Conservation (phyloP, 2,113 vertebrate genomes). For the Platichthys flesus region DNA sequence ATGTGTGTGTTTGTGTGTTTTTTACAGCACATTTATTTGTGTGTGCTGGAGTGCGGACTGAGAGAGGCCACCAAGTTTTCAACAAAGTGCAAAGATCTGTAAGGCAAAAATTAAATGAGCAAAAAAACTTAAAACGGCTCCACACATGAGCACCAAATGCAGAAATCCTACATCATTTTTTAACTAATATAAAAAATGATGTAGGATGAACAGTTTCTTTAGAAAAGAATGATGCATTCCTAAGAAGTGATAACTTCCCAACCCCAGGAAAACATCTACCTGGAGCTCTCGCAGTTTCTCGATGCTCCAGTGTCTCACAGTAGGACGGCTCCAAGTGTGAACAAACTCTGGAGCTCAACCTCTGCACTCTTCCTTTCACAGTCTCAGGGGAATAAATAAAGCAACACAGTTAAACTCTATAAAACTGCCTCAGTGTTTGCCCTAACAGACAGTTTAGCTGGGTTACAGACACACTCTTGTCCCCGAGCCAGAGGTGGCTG, state of each 20-base stretch:
- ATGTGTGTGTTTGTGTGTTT: too few relatives aligned
- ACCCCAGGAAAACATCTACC: background rate
- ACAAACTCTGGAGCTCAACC: constrained; percentile 39
- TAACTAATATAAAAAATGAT: too few relatives aligned
- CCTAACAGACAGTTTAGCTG: constrained; percentile 62
- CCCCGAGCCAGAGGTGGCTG: constrained; percentile 66
- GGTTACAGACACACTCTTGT: constrained; percentile 75
- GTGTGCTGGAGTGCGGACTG: background rate
- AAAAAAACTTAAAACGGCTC: background rate
- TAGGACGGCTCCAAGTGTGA: constrained; percentile 24
- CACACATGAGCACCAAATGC: background rate
- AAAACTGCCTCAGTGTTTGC: constrained; percentile 60
- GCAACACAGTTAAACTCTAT: constrained; percentile 46
- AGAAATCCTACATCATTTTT: too few relatives aligned
- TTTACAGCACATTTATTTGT: background rate
- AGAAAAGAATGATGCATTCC: background rate
- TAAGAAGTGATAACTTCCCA: background rate
- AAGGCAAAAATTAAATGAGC: background rate
- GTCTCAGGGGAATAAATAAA: constrained; percentile 42
- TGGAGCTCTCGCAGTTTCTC: background rate
- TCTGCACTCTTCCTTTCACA: constrained; percentile 24
- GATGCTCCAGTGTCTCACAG: background rate
- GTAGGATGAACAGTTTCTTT: background rate
- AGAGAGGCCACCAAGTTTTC: background rate
- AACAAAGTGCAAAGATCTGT: background rate